Conservation (phyloP, 2,888 invertebrate genomes). For the Rhogogaster chlorosoma region DNA sequence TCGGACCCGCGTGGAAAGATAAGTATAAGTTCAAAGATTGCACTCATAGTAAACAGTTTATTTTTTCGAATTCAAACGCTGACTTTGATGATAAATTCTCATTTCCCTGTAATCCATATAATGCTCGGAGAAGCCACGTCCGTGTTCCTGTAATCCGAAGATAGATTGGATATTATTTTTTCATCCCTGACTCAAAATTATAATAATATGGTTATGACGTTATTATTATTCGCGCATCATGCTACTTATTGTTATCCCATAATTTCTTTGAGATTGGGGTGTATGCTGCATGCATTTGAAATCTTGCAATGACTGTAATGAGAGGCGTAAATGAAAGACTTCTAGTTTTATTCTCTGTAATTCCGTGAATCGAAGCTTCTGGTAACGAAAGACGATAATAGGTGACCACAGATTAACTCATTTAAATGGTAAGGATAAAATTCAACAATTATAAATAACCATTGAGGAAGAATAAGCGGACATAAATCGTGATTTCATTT, state of each 20-base stretch:
- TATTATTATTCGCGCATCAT: not conserved
- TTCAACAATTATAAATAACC: not conserved
- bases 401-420: not conserved
- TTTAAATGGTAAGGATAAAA: not conserved
- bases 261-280: not conserved
- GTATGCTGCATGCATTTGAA: not conserved
- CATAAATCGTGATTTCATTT: not conserved
- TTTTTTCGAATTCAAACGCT: not conserved
- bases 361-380: not conserved
- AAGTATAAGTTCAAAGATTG: not conserved
- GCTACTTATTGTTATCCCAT: not conserved
- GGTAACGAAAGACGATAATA: not conserved
- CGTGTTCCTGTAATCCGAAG: not conserved
- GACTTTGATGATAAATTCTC: not conserved
- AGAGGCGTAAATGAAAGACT: not conserved
- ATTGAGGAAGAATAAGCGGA: not conserved
- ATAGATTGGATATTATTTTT: not conserved
- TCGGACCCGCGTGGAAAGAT: not conserved
- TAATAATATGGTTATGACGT: not conserved
- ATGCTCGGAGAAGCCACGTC: not conserved
- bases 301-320: not conserved
- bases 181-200: not conserved
- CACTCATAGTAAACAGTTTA: not conserved
- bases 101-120: not conserved
- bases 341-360: not conserved